Percentiles rank a stretch among this genome's conserved stretches.
Evolutionary conservation across 2,888 invertebrate genomes (phyloP).

Genomic region (Pharmacophagus antenor): DNA sequence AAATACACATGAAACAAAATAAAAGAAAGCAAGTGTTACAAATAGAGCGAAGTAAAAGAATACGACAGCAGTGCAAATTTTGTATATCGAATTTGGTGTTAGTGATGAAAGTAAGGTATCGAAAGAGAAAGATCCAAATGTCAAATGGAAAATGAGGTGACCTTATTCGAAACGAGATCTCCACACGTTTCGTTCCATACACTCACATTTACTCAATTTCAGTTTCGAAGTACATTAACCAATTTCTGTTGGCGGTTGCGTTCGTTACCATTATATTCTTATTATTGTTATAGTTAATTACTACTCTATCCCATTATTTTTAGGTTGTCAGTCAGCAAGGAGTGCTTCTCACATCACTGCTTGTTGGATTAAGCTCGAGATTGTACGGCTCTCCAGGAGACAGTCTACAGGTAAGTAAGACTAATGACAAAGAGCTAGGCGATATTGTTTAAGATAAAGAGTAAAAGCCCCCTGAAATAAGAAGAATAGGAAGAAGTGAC

Average conservation of each 20-base stretch:
- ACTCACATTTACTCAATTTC: no score
- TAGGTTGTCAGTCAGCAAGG: slow-evolving; percentile 66
- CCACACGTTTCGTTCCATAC: no score
- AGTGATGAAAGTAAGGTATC: background rate
- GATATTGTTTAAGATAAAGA: no score
- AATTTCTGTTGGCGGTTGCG: background rate
- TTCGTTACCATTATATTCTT: background rate
- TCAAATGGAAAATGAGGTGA: background rate
- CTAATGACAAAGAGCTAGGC: background rate
- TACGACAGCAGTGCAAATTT: no score
- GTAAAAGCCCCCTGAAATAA: background rate
- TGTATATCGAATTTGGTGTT: no score
- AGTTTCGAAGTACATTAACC: no score
- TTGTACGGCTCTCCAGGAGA: slow-evolving; percentile 71
- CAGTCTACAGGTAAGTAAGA: slow-evolving; percentile 58
- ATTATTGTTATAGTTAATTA: background rate
- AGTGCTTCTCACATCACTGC: slow-evolving; percentile 57
- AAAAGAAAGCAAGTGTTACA: no score
- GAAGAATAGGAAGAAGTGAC: background rate
- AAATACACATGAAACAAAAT: no score
- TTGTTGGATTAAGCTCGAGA: slow-evolving; percentile 65
- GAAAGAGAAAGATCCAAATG: no score
- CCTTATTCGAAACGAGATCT: background rate
- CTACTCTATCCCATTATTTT: background rate
- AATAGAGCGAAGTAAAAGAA: no score